Base-by-base conservation (phyloP, 92 coral and sea anemone species). In the Metridium senile region DNA sequence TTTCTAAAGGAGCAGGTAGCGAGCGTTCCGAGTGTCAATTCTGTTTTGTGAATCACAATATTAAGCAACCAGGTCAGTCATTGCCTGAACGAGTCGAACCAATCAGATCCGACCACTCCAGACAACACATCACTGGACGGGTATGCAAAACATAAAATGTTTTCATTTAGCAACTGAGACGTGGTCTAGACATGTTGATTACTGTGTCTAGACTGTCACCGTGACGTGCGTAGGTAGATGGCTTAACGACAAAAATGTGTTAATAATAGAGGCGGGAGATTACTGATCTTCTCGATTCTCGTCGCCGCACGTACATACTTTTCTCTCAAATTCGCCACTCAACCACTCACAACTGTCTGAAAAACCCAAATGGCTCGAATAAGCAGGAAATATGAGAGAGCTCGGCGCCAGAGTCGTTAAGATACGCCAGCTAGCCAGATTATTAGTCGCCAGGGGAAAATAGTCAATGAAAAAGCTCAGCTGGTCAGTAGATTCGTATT, bases 161-260 rank as follows among this genome's bases (percentile, higher is more conserved):
- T 89, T 88, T 80, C 85, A 70, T 73, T 74, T 62, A 54, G 78
- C 17, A 47, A 57, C 45, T 67, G 82, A 84, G 93, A 71, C 93
- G 52, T 9, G 64, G 97, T 91, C 97, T 91, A 91, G 97, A 91
- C 97, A 11, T 6, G 66, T 86, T 86, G 81, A 75, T 80, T 70
- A 73, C 59, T 9, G 33, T 70, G 90, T 86, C 90, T 86, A 86
- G 90, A 86, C 90, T 33, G 29, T 34, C 52, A 66, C 71, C 66
- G 51, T 79, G 84, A 79, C 77, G 82, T 62, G 80, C 82, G 71
- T 47, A 67, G 75, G 62, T 26, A 71, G 64, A 29, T 66, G 54
- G 57, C 81, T 80, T 79, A 67, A 62, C 79, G 56, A 64, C 70
- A 72, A 62, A 71, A 71, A 71, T 72, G 78, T 75, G 89, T 75